Conservation (phyloP, 2,113 vertebrate species). For the Ciconia maguari region DNA sequence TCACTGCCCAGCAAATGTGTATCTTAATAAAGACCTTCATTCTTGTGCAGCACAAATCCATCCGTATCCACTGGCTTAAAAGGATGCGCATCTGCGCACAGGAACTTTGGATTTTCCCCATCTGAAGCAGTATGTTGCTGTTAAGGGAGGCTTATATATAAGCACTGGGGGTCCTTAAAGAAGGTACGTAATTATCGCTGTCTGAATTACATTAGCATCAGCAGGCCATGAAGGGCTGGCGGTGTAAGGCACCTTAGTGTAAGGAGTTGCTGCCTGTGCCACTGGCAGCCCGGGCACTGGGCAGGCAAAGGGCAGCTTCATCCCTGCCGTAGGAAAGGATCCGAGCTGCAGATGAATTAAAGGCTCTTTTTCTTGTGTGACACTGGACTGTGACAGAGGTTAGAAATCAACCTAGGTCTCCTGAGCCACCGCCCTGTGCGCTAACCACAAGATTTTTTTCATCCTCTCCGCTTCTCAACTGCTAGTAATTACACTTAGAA, state of each 20-base stretch:
- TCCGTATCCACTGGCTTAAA: background rate
- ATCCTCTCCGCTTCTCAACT: background rate
- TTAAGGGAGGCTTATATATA: background rate
- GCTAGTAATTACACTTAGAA: background rate
- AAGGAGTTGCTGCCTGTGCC: background rate
- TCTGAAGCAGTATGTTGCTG: background rate
- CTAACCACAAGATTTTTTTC: background rate
- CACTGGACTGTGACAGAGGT: background rate
- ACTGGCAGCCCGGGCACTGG: background rate
- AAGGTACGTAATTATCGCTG: rapidly evolving
- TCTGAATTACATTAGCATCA: background rate
- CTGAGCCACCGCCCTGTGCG: background rate
- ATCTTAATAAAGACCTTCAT: background rate
- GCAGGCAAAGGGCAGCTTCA: background rate
- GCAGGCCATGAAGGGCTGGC: background rate
- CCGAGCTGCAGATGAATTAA: background rate
- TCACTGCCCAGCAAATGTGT: background rate
- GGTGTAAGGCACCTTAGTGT: rapidly evolving
- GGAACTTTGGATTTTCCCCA: background rate
- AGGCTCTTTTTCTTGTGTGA: background rate
- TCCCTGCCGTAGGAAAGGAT: background rate
- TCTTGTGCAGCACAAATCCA: background rate
- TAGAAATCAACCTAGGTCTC: background rate
- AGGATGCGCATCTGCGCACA: background rate
- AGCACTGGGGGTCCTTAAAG: background rate